A percentile compares a stretch with the other conserved stretches of the same genome.
phyloP scores from a whole-genome alignment of 2,113 vertebrate genomes.

The Lates calcarifer region DNA sequence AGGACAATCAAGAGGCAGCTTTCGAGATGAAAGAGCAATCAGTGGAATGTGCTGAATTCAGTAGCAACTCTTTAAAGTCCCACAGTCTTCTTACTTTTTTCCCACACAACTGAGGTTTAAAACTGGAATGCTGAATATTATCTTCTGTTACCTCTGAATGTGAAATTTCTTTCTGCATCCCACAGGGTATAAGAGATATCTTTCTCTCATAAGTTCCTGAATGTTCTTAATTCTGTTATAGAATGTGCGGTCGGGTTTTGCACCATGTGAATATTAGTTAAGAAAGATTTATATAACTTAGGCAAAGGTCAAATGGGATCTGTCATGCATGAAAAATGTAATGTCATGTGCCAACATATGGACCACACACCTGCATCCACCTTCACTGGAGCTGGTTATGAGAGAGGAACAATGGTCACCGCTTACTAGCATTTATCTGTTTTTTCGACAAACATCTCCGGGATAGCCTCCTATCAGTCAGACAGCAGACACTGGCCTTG shows the following conservation, averaged over 20 bases:
- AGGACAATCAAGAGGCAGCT: conserved; percentile 38
- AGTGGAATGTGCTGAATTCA: conserved; percentile 29
- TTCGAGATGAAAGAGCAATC: conserved; percentile 24
- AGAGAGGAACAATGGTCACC: not conserved
- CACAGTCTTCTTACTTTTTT: conserved; percentile 39
- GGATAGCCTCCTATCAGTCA: conserved; percentile 47
- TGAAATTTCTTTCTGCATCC: conserved; percentile 8
- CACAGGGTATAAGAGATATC: not conserved
- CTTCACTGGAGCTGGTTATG: conserved; percentile 16
- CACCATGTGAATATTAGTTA: not conserved
- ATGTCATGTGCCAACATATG: conserved; percentile 22
- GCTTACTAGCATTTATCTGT: conserved; percentile 11
- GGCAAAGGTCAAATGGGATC: conserved; percentile 32
- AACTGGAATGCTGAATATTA: conserved; percentile 19
- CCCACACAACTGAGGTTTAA: conserved; percentile 13
- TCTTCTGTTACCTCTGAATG: conserved; percentile 19
- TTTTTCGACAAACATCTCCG: conserved; percentile 52
- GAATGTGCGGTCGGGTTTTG: not conserved
- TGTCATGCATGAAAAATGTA: conserved; percentile 31
- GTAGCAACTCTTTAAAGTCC: conserved; percentile 6
- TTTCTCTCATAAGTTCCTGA: conserved; percentile 13
- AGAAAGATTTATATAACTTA: not conserved
- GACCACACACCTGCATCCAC: conserved; percentile 53
- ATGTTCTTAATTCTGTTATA: conserved; percentile 16
- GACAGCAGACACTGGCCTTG: conserved; percentile 38